phyloP scores from a whole-genome alignment of 2,113 vertebrate genomes.

The Probosciger aterrimus region DNA sequence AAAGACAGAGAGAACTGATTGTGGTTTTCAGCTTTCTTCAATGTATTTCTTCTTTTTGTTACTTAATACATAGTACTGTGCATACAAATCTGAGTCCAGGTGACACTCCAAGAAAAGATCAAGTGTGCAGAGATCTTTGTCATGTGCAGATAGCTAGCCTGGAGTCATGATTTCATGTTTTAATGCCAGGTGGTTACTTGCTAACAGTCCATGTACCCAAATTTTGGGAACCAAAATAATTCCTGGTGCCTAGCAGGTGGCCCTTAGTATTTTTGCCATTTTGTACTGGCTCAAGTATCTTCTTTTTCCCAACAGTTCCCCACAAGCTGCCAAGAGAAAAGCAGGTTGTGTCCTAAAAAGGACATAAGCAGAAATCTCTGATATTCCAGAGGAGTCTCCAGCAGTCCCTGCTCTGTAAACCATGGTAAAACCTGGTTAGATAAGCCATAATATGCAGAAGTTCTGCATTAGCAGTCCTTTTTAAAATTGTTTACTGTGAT shows the following conservation, averaged over 20 bases:
- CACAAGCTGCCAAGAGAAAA: not conserved
- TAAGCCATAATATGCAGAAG: not conserved
- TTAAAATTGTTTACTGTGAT: not conserved
- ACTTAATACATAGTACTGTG: not conserved
- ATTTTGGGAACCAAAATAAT: not conserved
- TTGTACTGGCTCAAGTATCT: not conserved
- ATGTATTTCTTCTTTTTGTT: not conserved
- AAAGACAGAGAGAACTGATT: not conserved
- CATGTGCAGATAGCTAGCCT: not conserved
- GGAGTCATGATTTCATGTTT: not conserved
- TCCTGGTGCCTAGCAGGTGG: not conserved
- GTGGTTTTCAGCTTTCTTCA: not conserved
- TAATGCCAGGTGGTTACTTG: not conserved
- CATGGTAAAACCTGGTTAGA: not conserved
- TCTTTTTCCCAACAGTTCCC: not conserved
- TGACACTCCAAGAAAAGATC: not conserved
- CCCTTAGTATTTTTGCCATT: not conserved
- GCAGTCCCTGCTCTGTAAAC: not conserved
- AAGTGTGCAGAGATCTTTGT: not conserved
- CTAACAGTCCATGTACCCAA: not conserved
- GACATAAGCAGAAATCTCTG: not conserved
- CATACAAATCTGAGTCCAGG: not conserved
- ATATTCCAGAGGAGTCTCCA: not conserved
- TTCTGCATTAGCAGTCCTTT: not conserved
- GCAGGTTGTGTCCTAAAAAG: slow-evolving; percentile 1